These are phyloP conservation scores for Spea bombifrons DNA, from an alignment of 2,113 vertebrate genomes.

Conservation along the genomic window DNA sequence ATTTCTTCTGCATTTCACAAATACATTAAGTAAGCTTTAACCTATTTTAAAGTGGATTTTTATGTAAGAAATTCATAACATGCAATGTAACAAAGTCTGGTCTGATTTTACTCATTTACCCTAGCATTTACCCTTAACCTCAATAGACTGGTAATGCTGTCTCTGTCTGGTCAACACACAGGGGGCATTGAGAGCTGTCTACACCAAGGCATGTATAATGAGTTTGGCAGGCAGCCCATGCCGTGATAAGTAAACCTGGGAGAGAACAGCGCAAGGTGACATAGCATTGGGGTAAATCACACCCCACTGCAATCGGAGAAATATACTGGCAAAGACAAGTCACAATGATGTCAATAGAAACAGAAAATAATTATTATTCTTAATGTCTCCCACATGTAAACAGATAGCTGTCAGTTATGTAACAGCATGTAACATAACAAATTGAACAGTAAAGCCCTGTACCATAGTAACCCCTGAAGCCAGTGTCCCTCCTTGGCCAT, in stretches of 20 bases:
- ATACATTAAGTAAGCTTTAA: too few relatives aligned
- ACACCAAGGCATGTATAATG: slow-evolving; percentile 21
- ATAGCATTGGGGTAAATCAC: slow-evolving; percentile 29
- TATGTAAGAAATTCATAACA: too few relatives aligned
- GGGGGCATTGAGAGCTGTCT: slow-evolving; percentile 16
- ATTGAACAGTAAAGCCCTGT: too few relatives aligned
- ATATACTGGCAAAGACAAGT: slow-evolving; percentile 4
- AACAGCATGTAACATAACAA: too few relatives aligned
- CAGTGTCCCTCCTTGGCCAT: too few relatives aligned
- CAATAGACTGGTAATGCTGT: slow-evolving; percentile 7
- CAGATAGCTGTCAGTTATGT: too few relatives aligned
- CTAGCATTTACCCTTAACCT: not conserved
- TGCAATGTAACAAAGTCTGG: not conserved
- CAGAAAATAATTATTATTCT: not conserved
- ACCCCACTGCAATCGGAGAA: slow-evolving; percentile 13
- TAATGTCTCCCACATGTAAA: too few relatives aligned
- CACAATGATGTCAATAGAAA: not conserved
- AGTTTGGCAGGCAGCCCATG: slow-evolving; percentile 30
- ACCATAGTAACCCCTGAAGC: too few relatives aligned
- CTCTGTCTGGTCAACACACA: slow-evolving; percentile 19
- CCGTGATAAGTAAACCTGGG: slow-evolving; percentile 18
- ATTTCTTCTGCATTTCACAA: too few relatives aligned
- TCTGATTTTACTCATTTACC: slow-evolving; percentile 1
- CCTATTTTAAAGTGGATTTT: too few relatives aligned
- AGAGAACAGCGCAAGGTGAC: slow-evolving; percentile 25